Evolutionary conservation across 2,888 invertebrate species (phyloP).

Genomic region (Synergus laeviventris): DNA sequence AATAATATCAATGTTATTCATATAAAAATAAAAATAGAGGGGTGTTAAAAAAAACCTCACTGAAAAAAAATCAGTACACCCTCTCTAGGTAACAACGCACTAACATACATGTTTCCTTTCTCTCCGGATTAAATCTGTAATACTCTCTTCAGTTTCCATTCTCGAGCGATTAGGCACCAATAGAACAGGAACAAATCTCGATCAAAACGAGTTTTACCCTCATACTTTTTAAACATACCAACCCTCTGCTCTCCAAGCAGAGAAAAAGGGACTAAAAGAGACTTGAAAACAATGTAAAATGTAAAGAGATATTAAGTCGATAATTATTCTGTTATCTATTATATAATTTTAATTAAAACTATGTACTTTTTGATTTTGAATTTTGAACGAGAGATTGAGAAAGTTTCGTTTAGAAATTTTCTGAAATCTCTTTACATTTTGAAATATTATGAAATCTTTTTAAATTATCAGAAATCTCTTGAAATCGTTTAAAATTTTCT

Average conservation of each 20-base stretch:
- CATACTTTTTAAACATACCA: background rate
- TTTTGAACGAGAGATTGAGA: no score
- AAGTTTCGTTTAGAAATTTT: no score
- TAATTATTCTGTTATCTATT: background rate
- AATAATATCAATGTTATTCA: no score
- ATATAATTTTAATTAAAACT: no score
- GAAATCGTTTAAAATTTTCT: no score
- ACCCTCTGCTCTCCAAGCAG: background rate
- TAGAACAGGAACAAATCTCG: slow-evolving; percentile 4
- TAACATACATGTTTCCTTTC: background rate
- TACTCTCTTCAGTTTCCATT: background rate
- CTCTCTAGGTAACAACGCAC: background rate
- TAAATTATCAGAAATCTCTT: no score
- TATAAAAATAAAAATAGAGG: background rate
- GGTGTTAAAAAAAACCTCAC: background rate
- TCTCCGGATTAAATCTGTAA: background rate
- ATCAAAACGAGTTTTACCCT: slow-evolving; percentile 5
- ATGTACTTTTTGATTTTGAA: no score
- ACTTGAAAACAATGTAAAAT: background rate
- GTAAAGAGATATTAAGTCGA: background rate
- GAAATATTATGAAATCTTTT: no score
- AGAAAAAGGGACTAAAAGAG: background rate
- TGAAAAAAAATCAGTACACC: background rate
- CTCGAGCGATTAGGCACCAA: background rate
- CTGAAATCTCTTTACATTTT: no score